Evolutionary conservation across 2,888 invertebrate species (phyloP).

Genomic region (Falcaria lacertinaria): DNA sequence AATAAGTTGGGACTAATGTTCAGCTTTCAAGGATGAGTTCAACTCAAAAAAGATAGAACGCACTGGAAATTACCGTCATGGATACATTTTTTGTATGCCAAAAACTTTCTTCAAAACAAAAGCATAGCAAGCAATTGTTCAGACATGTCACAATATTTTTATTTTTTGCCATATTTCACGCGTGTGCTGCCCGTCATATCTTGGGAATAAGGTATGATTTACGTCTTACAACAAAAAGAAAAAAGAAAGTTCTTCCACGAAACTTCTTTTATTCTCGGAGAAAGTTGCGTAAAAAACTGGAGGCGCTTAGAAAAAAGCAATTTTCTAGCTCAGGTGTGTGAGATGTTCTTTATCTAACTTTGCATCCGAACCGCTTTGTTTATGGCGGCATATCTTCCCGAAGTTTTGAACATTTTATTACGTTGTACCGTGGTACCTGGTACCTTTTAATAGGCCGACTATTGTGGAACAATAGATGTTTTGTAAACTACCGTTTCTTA

Average conservation of each 20-base stretch:
- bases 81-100: constrained; percentile 18
- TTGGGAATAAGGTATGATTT: constrained; percentile 62
- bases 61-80: constrained; percentile 23
- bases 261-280: constrained; percentile 77
- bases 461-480: constrained; percentile 58
- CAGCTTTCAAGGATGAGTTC: constrained; percentile 34
- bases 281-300: constrained; percentile 78
- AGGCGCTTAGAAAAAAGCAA: constrained; percentile 79
- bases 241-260: constrained; percentile 68
- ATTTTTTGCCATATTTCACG: constrained; percentile 63
- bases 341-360: constrained; percentile 80
- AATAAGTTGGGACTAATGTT: constrained; percentile 63
- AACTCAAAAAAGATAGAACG: constrained; percentile 26
- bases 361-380: constrained; percentile 78
- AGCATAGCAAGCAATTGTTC: constrained; percentile 44
- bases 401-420: constrained; percentile 78
- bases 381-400: constrained; percentile 74
- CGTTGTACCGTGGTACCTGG: constrained; percentile 54
- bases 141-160: constrained; percentile 70
- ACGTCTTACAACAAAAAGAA: constrained; percentile 53
- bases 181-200: constrained; percentile 57
- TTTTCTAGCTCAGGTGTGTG: constrained; percentile 80
- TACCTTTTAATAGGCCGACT: constrained; percentile 53
- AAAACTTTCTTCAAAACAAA: constrained; percentile 50
- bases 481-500: constrained; percentile 47